phyloP scores from a whole-genome alignment of 2,888 invertebrate species.

The Herminia tarsipennalis region DNA sequence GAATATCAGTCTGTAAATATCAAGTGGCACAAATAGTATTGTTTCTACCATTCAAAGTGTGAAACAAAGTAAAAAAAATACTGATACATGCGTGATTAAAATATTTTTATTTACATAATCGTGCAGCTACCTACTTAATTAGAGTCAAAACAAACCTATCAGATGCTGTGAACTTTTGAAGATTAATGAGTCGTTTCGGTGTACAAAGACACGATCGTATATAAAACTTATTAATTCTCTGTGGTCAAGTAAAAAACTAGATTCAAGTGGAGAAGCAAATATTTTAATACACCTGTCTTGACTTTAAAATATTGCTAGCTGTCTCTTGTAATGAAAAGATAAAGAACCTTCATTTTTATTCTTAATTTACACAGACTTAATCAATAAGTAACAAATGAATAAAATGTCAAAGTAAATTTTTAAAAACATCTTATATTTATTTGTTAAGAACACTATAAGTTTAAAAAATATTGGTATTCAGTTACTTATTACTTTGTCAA shows the following conservation, averaged over 20 bases:
- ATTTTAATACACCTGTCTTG: constrained; percentile 33
- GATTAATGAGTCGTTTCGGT: constrained; percentile 35
- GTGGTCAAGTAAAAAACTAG: constrained; percentile 34
- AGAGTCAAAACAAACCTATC: constrained; percentile 30
- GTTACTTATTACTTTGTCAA: too few relatives aligned
- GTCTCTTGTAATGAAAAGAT: constrained; percentile 33
- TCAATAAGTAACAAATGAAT: constrained; percentile 4
- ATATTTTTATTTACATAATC: not conserved
- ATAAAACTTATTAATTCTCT: constrained; percentile 40
- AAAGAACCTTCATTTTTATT: constrained; percentile 25
- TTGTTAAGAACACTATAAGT: too few relatives aligned
- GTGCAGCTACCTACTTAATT: constrained; percentile 15
- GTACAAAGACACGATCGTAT: constrained; percentile 31
- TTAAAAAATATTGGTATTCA: too few relatives aligned
- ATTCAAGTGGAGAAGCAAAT: constrained; percentile 35
- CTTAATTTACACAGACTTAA: constrained; percentile 20
- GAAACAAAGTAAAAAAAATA: too few relatives aligned
- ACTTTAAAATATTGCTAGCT: constrained; percentile 38
- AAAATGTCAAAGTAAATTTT: not conserved
- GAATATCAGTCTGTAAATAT: too few relatives aligned
- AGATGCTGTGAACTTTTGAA: constrained; percentile 16
- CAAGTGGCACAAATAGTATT: too few relatives aligned
- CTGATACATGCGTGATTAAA: not conserved
- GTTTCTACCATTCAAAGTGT: too few relatives aligned
- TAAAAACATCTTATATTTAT: too few relatives aligned